Conservation (phyloP, 2,797 vertebrate species). For the Onychomys torridus region DNA sequence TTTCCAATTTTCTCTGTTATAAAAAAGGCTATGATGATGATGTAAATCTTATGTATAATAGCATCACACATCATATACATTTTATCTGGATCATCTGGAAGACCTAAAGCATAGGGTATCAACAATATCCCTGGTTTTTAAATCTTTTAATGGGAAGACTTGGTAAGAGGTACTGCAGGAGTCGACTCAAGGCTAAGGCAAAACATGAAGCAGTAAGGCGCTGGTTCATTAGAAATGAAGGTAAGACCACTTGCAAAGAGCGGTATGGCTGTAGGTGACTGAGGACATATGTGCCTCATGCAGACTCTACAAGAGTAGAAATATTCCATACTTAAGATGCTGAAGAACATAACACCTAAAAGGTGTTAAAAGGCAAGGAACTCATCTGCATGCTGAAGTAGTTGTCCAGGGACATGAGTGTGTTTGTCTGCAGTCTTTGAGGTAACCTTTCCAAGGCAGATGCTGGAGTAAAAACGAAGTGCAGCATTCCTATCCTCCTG, state of each 20-base stretch:
- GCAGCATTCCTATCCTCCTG: neutral
- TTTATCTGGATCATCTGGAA: conserved; percentile 60
- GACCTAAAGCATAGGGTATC: neutral
- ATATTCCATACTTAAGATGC: conserved; percentile 46
- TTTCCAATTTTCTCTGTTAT: conserved; percentile 64
- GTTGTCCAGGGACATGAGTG: neutral
- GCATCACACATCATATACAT: conserved; percentile 35
- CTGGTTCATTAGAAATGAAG: neutral
- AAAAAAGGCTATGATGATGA: conserved; percentile 40
- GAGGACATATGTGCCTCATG: conserved; percentile 10
- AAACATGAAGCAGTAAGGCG: neutral
- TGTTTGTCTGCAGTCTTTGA: neutral
- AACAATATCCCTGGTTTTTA: conserved; percentile 11
- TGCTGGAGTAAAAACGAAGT: conserved; percentile 17
- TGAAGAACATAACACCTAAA: neutral
- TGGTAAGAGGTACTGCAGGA: neutral
- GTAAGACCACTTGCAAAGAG: conserved; percentile 30
- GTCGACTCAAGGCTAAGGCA: neutral
- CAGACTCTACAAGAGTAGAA: neutral
- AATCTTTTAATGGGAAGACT: conserved; percentile 41
- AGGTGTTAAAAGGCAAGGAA: conserved; percentile 39
- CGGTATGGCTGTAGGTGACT: neutral
- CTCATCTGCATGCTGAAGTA: neutral
- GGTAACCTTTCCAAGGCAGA: neutral
- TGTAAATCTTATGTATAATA: conserved; percentile 59